Percentiles rank a stretch among this genome's conserved stretches.
Conservation (phyloP, 2,888 invertebrate genomes). For the Oxytorus armatus region DNA sequence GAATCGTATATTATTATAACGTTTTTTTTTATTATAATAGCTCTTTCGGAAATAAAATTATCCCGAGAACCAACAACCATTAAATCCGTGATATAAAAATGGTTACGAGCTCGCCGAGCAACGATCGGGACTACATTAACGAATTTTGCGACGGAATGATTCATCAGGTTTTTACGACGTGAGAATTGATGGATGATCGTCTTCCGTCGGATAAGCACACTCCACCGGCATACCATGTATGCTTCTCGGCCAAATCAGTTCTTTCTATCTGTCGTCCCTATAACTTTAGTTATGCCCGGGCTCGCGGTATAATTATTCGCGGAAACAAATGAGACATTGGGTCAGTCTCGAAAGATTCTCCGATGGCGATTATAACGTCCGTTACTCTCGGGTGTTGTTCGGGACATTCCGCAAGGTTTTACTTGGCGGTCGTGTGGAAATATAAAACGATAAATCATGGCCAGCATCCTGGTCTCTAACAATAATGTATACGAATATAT, state of each 20-base stretch:
- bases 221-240: neutral
- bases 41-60: slow-evolving; percentile 30
- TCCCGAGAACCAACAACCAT: slow-evolving; percentile 54
- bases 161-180: slow-evolving; percentile 47
- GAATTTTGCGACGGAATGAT: slow-evolving; percentile 55
- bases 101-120: neutral
- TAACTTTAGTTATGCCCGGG: neutral
- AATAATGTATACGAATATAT: neutral
- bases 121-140: slow-evolving; percentile 54
- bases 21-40: slow-evolving; percentile 26
- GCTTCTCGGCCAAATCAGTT: slow-evolving; percentile 9
- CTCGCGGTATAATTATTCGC: slow-evolving; percentile 46
- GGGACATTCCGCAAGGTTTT: slow-evolving; percentile 50
- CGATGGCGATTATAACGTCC: slow-evolving; percentile 37
- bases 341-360: slow-evolving; percentile 9
- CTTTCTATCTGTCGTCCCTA: slow-evolving; percentile 16
- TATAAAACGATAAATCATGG: slow-evolving; percentile 56
- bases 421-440: slow-evolving; percentile 28
- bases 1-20: slow-evolving; percentile 41
- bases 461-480: slow-evolving; percentile 2
- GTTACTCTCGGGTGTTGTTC: slow-evolving; percentile 29
- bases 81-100: slow-evolving; percentile 32
- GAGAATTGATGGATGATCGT: slow-evolving; percentile 63
- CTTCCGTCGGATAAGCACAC: slow-evolving; percentile 52
- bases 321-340: slow-evolving; percentile 54